Evolutionary conservation across 2,888 invertebrate genomes (phyloP), one percentile per base, ranked within the genome.

Genomic region (Amphipoea oculea): DNA sequence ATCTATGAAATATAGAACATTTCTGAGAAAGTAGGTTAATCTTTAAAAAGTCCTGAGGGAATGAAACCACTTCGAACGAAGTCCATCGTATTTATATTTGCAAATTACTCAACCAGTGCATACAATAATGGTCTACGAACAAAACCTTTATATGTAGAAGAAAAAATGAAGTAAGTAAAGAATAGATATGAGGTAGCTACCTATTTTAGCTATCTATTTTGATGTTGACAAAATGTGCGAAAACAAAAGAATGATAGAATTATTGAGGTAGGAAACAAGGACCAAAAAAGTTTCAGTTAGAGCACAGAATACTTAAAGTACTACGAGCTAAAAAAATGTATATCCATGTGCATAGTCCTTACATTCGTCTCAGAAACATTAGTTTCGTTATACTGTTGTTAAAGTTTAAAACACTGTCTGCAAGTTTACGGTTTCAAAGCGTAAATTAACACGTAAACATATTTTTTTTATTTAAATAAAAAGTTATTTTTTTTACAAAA

Each of bases 41-140:
- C 60, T 76, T 65, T 62, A 54, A 20, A 69, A 60, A 60, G 9
- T 20, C 51, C 12, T 20, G 4, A 62, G 12, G n/a, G 57, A 60
- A 48, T 45, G 5, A 40, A 70, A 65, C 76, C 45, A 66, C 45
- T 71, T 67, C 20, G 17, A 45, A 45, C 1, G 17, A 60, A 54
- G 7, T 62, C 54, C 17, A 45, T 69, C 40, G 48, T 20, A 76
- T 66, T 70, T 54, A 70, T 70, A 45, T 76, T 76, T 70, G 60
- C 51, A 81, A 81, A 81, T 70, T 54, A 51, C 63, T 81, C 57
- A 65, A 51, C n/a, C 20, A 11, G 4, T 76, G 48, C 69, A 70
- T 51, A 17, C n/a, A 72, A 65, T 48, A 62, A 66, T 48, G 14
- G 3, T 45, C 40, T 23, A 11, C 3, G 4, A 66, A n/a, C 3